Percentiles rank a stretch among this genome's conserved stretches.
Conservation (phyloP, 2,113 vertebrate genomes). For the Aldabrachelys gigantea region DNA sequence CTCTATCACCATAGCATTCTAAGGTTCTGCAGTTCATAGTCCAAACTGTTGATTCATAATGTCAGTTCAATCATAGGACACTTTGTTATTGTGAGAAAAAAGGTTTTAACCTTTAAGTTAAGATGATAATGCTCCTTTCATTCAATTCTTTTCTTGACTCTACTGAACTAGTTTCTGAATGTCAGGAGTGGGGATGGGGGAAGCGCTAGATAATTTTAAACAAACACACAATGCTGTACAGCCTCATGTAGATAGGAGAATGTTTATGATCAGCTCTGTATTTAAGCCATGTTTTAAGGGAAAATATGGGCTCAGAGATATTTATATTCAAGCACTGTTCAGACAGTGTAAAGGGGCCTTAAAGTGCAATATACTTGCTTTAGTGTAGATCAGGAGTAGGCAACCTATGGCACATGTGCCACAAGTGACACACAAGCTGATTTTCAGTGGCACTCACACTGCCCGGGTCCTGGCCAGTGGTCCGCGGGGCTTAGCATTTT, state of each 20-base stretch:
- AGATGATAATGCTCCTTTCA: not conserved
- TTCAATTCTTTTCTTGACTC: not conserved
- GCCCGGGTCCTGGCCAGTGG: too few relatives aligned
- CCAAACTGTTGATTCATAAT: not conserved
- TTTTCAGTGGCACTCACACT: too few relatives aligned
- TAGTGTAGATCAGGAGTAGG: not conserved
- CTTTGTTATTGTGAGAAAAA: not conserved
- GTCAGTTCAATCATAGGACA: rapidly evolving
- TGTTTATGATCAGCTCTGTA: not conserved
- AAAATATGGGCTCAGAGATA: not conserved
- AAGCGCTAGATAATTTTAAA: not conserved
- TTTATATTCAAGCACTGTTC: not conserved
- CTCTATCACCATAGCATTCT: not conserved
- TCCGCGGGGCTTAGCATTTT: too few relatives aligned
- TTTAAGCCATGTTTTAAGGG: not conserved
- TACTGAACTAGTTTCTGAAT: not conserved
- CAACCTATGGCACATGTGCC: too few relatives aligned
- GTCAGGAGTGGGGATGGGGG: not conserved
- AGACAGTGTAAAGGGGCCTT: not conserved
- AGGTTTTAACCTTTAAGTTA: not conserved
- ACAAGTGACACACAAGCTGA: too few relatives aligned
- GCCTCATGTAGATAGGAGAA: not conserved
- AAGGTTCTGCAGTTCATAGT: not conserved
- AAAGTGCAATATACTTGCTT: not conserved
- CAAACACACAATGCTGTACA: not conserved